phyloP scores from a whole-genome alignment of 2,888 invertebrate species.

The Synergus laeviventris region DNA sequence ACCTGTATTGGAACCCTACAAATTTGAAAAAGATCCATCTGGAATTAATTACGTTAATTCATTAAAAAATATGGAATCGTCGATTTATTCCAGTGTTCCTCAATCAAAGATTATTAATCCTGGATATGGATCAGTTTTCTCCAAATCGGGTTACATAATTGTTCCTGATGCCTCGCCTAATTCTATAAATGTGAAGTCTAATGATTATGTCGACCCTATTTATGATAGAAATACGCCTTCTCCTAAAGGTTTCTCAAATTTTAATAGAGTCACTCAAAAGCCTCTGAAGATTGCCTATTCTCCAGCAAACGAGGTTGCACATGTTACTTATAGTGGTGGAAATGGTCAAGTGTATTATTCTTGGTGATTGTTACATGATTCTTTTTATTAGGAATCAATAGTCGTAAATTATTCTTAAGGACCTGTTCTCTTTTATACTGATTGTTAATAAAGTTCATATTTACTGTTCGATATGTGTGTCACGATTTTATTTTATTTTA shows the following conservation, averaged over 20 bases:
- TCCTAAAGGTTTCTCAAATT: not conserved
- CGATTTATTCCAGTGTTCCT: not conserved
- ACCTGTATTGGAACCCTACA: not conserved
- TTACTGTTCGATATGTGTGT: not conserved
- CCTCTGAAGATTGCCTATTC: not conserved
- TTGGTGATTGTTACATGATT: not conserved
- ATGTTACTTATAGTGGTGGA: not conserved
- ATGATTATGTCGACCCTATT: not conserved
- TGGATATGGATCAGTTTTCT: not conserved
- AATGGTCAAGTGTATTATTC: slow-evolving; percentile 15
- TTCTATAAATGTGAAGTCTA: not conserved
- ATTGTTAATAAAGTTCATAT: slow-evolving; percentile 1
- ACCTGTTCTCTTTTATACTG: not conserved
- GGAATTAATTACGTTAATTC: not conserved
- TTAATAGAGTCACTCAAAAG: not conserved
- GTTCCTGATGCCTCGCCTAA: not conserved
- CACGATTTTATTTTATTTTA: not conserved
- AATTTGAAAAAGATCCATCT: not conserved
- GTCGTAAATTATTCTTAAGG: not conserved
- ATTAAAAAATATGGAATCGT: not conserved
- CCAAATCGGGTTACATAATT: not conserved
- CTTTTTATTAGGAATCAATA: not conserved
- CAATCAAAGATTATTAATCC: not conserved
- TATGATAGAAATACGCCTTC: not conserved
- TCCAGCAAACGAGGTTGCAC: slow-evolving; percentile 19